Evolutionary conservation across 2,797 vertebrate genomes (phyloP).

Genomic region (Megaceryle alcyon): DNA sequence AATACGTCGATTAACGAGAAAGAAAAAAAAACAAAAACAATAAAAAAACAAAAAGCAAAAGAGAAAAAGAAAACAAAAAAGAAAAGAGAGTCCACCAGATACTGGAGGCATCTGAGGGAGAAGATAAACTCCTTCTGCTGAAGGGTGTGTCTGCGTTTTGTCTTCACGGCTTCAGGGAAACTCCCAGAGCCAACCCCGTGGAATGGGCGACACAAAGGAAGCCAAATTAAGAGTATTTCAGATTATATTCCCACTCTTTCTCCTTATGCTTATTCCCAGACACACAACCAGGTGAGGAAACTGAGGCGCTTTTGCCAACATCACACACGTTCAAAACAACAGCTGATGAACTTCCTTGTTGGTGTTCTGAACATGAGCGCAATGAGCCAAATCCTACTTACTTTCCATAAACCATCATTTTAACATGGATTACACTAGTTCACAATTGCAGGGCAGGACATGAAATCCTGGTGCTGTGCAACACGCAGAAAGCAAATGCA

Average conservation of each 20-base stretch:
- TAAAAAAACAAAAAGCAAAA: too few species aligned
- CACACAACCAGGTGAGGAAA: background rate
- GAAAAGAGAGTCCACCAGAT: background rate
- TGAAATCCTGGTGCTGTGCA: too few species aligned
- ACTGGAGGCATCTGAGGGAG: background rate
- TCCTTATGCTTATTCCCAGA: background rate
- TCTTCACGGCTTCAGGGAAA: background rate
- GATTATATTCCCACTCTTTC: background rate
- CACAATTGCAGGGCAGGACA: background rate
- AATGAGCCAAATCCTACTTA: background rate
- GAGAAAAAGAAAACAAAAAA: background rate
- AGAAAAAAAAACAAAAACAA: too few species aligned
- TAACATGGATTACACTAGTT: accelerated
- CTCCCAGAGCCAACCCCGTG: background rate
- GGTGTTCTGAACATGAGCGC: background rate
- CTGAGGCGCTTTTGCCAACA: background rate
- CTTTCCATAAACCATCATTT: background rate
- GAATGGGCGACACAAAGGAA: background rate
- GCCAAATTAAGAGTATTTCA: conserved; percentile 47
- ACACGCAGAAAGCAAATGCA: background rate
- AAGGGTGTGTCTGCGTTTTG: background rate
- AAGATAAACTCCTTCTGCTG: too few species aligned
- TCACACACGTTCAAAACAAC: background rate
- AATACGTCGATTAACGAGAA: too few species aligned
- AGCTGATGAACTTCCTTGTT: background rate